A percentile compares a stretch with the other conserved stretches of the same genome.
Evolutionary conservation across 2,888 invertebrate genomes (phyloP).

Genomic region (Nowickia ferox): DNA sequence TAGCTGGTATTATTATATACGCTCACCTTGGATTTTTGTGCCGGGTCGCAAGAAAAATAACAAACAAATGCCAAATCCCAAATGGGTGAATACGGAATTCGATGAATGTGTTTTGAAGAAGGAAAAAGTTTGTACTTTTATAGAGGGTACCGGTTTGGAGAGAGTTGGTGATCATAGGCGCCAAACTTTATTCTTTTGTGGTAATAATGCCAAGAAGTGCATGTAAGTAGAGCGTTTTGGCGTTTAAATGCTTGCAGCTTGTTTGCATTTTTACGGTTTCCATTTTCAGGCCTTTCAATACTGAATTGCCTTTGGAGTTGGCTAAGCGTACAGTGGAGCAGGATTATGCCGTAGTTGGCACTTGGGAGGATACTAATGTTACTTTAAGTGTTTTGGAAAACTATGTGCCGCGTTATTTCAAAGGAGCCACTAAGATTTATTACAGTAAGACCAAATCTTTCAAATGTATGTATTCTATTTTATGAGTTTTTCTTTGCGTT

Average conservation of each 20-base stretch:
- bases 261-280: background rate
- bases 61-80: constrained; percentile 88
- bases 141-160: constrained; percentile 91
- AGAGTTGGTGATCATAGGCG: constrained; percentile 93
- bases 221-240: constrained; percentile 85
- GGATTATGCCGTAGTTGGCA: constrained; percentile 94
- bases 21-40: constrained; percentile 95
- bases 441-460: constrained; percentile 84
- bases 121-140: constrained; percentile 91
- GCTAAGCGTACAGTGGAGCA: constrained; percentile 93
- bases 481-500: background rate
- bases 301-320: constrained; percentile 89
- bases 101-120: constrained; percentile 92
- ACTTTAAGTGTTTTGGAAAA: constrained; percentile 93
- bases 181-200: constrained; percentile 95
- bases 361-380: constrained; percentile 93
- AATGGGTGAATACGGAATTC: constrained; percentile 94
- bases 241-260: background rate
- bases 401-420: constrained; percentile 92
- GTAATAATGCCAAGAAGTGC: constrained; percentile 91
- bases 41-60: constrained; percentile 88
- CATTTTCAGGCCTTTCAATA: constrained; percentile 91
- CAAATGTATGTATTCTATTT: background rate
- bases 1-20: constrained; percentile 95
- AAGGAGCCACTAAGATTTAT: constrained; percentile 88